Conservation (phyloP, 2,888 invertebrate species). For the Brassicogethes aeneus region DNA sequence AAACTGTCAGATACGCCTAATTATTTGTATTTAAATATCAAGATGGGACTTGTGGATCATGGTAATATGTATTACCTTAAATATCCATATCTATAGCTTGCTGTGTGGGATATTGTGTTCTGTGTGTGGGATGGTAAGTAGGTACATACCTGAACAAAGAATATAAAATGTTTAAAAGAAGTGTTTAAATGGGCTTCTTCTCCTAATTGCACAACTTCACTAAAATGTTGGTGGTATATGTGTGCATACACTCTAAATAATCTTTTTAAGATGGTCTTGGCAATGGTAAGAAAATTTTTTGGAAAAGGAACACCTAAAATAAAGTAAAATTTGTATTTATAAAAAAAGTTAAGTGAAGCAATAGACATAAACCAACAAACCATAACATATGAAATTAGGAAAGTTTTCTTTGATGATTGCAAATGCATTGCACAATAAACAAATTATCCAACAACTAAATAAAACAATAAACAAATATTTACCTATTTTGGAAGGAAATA, state of each 20-base stretch:
- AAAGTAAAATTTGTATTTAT: background rate
- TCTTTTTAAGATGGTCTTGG: slow-evolving; percentile 96
- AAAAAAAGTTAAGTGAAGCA: slow-evolving; percentile 5
- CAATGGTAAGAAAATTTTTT: slow-evolving; percentile 92
- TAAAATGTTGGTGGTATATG: slow-evolving; percentile 99
- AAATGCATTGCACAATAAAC: too few relatives aligned
- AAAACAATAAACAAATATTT: slow-evolving; percentile 20
- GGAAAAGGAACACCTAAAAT: slow-evolving; percentile 88
- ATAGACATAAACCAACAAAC: background rate
- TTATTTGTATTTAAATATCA: too few relatives aligned
- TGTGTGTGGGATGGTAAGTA: too few relatives aligned
- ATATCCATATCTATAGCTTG: too few relatives aligned
- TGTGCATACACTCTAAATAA: slow-evolving; percentile 98
- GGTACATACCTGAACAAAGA: slow-evolving; percentile 90
- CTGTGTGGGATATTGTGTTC: too few relatives aligned
- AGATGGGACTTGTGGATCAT: too few relatives aligned
- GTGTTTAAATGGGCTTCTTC: slow-evolving; percentile 99
- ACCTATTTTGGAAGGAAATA: slow-evolving; percentile 98
- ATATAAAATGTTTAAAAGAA: slow-evolving; percentile 99
- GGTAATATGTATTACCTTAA: too few relatives aligned
- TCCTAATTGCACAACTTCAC: slow-evolving; percentile 92
- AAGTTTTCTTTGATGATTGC: background rate
- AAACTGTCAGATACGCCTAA: too few relatives aligned
- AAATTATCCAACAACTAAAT: too few relatives aligned
- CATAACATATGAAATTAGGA: background rate